phyloP scores from a whole-genome alignment of 2,113 vertebrate genomes.

The Felis chaus region DNA sequence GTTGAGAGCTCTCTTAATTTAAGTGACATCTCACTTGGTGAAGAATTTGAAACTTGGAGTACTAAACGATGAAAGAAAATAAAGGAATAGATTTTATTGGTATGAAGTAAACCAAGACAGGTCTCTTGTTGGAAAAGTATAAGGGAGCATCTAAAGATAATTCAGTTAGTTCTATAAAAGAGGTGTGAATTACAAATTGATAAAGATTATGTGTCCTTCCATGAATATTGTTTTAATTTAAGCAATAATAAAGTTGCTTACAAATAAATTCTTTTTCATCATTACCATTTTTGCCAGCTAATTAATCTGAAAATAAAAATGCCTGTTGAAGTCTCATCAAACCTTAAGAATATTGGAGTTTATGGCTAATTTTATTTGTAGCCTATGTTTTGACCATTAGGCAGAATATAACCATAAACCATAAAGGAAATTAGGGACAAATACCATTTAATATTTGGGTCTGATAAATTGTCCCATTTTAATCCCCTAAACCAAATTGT shows the following conservation, averaged over 20 bases:
- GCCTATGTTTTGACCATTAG: neutral
- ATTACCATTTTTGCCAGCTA: neutral
- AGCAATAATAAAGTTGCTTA: neutral
- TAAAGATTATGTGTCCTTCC: neutral
- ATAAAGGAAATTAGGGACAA: neutral
- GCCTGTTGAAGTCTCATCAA: neutral
- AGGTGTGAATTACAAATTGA: neutral
- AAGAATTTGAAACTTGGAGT: neutral
- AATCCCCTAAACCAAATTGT: neutral
- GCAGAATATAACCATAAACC: neutral
- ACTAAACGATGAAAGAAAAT: neutral
- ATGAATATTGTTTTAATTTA: neutral
- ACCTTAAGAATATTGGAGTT: neutral
- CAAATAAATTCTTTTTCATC: neutral
- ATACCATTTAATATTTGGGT: neutral
- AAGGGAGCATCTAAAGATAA: neutral
- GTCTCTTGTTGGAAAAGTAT: neutral
- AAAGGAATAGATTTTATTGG: neutral
- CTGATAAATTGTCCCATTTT: neutral
- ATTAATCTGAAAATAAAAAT: constrained; percentile 24
- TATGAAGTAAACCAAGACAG: neutral
- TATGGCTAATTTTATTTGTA: neutral
- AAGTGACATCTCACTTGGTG: neutral
- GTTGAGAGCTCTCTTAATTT: neutral
- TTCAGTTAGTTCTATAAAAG: neutral